Evolutionary conservation across 1,140 invertebrate species (phyloP).

Genomic region (Rhyacophila brunnea): DNA sequence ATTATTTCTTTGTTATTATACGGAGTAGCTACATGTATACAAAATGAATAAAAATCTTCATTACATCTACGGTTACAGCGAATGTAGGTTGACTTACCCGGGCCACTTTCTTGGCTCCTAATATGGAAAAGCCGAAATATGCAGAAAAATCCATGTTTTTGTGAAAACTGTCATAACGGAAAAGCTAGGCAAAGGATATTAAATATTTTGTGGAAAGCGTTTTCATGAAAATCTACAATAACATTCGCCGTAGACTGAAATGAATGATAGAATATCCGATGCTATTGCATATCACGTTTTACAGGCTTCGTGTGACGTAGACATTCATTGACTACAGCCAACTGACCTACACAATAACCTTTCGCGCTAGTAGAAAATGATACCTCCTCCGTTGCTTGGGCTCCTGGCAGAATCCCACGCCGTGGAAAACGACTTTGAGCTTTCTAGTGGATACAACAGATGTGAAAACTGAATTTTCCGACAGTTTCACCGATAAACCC

Average conservation of each 20-base stretch:
- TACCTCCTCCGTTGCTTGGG: constrained; percentile 9
- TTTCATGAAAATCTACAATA: constrained; percentile 10
- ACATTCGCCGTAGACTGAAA: neutral
- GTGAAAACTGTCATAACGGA: constrained; percentile 39
- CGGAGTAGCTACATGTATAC: too few species aligned
- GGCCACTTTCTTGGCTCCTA: constrained; percentile 37
- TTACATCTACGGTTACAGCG: neutral
- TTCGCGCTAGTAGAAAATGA: neutral
- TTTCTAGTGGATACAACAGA: constrained; percentile 26
- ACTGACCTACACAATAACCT: constrained; percentile 3
- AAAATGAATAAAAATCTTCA: neutral
- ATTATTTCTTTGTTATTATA: constrained; percentile 18
- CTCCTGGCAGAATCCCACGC: constrained; percentile 23
- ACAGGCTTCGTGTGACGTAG: neutral
- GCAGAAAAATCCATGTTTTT: constrained; percentile 47
- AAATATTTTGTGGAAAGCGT: constrained; percentile 4
- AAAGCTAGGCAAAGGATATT: constrained; percentile 23
- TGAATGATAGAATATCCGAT: neutral
- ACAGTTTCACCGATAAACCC: neutral
- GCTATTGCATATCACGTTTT: constrained; percentile 8
- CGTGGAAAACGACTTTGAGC: constrained; percentile 35
- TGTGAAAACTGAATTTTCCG: constrained; percentile 14
- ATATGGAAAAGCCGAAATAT: constrained; percentile 41
- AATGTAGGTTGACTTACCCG: constrained; percentile 23
- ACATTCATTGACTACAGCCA: constrained; percentile 3